phyloP scores from a whole-genome alignment of 30 jellyfish, hydroid and myxozoan genomes.

The Sanderia malayensis region DNA sequence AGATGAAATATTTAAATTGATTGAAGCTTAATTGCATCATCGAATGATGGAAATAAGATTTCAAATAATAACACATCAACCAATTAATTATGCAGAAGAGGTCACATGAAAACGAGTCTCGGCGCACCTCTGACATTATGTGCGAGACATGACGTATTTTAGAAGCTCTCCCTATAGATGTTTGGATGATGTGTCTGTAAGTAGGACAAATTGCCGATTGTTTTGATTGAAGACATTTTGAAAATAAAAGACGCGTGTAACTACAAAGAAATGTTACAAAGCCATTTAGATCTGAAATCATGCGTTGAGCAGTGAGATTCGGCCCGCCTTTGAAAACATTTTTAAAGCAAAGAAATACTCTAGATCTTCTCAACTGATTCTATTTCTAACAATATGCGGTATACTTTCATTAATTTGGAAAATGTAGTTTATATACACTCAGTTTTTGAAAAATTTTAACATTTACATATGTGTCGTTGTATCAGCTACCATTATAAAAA shows the following conservation, averaged over 20 bases:
- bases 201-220: too few species aligned
- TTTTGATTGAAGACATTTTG: too few species aligned
- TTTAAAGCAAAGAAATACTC: background rate
- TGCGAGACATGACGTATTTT: too few species aligned
- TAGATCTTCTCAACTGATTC: background rate
- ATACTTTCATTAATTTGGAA: slow-evolving; percentile 1
- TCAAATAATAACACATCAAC: background rate
- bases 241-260: background rate
- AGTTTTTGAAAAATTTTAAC: background rate
- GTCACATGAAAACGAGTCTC: background rate
- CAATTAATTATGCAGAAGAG: background rate
- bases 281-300: background rate
- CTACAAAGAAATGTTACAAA: background rate
- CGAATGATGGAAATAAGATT: background rate
- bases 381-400: background rate
- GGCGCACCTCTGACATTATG: too few species aligned
- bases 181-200: too few species aligned
- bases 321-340: background rate
- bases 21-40: background rate
- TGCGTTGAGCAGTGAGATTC: background rate
- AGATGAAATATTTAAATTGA: background rate
- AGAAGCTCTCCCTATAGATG: too few species aligned
- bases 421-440: background rate
- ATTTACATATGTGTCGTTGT: too few species aligned
- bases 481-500: too few species aligned